Base-by-base conservation (phyloP, 2,888 invertebrate genomes). In the Troglohyphantes excavatus region DNA sequence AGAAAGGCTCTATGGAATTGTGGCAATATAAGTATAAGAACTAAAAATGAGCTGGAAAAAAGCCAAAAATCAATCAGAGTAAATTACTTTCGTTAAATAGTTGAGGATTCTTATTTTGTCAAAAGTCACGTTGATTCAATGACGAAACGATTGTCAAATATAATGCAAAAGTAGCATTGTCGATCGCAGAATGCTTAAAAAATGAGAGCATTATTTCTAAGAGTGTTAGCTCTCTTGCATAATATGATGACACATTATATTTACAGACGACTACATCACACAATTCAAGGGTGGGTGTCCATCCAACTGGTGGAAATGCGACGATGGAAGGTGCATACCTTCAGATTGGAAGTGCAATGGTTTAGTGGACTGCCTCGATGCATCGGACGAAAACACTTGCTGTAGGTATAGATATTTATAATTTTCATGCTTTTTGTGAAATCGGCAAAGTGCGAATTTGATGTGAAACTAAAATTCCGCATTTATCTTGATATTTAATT, bases 251-350 rank as follows among this genome's bases (percentile, higher is more conserved):
- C 9, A n/a, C n/a, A n/a, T n/a, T n/a, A n/a, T 21, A 2, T 21
- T 63, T 63, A 6, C 63, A 63, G 63, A 63, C 21, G 6, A 63
- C 63, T 63, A 63, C 21, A 3, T 0, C 2, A 23, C 63, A 7
- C 23, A 26, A 13, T 63, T 11, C 23, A 0, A 63, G 0, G 63
- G 63, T 13, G 63, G 63, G 5, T 63, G 63, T 26, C 63, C 63
- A 11, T 63, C 63, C 26, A 21, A 6, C 2, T 63, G 63, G 63
- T 63, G 9, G 23, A 23, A 63, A 26, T 63, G 63, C 23, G 17
- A 63, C 6, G 21, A 63, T 21, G 63, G 63, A 7, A 21, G 63
- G 21, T 63, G 63, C 63, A 63, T 63, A 63, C 63, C 63, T 63
- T 63, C 63, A 11, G 17, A 13, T 19, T 23, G 63, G 23, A 26